Evolutionary conservation across 2,888 invertebrate species (phyloP).

Genomic region (Eupithecia exiguata): DNA sequence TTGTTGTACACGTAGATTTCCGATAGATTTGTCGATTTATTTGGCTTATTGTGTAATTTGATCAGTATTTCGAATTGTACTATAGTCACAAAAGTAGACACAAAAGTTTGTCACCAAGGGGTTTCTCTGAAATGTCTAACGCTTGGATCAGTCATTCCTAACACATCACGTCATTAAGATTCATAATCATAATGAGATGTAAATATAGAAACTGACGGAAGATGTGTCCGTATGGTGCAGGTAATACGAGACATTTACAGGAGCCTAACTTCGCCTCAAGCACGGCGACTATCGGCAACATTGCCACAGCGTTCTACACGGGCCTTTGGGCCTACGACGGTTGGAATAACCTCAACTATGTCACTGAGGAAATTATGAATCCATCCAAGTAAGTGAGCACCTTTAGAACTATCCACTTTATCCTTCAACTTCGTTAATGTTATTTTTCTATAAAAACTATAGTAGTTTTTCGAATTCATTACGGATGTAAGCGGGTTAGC

Average conservation of each 20-base stretch:
- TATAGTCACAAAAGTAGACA: not conserved
- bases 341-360: conserved; percentile 99
- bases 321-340: conserved; percentile 98
- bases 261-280: conserved; percentile 89
- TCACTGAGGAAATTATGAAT: conserved; percentile 99
- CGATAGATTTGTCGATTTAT: not conserved
- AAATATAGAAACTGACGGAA: conserved; percentile 75
- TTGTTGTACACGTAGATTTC: not conserved
- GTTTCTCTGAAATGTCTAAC: conserved; percentile 7
- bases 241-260: conserved; percentile 94
- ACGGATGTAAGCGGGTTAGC: too few relatives aligned
- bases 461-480: too few relatives aligned
- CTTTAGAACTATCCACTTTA: not conserved
- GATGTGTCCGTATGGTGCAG: conserved; percentile 85
- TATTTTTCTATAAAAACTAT: too few relatives aligned
- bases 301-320: conserved; percentile 97
- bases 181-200: conserved; percentile 63
- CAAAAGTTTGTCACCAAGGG: not conserved
- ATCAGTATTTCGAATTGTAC: not conserved
- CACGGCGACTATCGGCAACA: conserved; percentile 89
- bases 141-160: conserved; percentile 16
- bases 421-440: not conserved
- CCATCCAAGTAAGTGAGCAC: conserved; percentile 89
- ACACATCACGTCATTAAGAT: conserved; percentile 29
- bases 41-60: not conserved